These are phyloP conservation scores for Amblyopsis rosae DNA, from an alignment of 2,113 vertebrate genomes.

Conservation along the genomic window DNA sequence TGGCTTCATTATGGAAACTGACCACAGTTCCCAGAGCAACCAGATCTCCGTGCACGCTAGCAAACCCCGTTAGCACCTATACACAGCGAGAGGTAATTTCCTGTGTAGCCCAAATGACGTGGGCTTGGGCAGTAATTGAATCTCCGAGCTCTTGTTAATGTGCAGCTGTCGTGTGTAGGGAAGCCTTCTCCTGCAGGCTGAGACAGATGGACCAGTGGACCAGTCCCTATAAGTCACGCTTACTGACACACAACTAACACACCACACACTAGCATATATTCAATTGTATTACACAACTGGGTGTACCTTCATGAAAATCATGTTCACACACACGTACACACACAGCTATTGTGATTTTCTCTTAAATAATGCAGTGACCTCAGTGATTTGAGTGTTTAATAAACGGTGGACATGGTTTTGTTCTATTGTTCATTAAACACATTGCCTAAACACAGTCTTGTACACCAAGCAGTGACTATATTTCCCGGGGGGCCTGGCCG, in stretches of 20 bases:
- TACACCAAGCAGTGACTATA: not conserved
- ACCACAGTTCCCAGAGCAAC: not conserved
- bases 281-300: too few species aligned
- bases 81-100: conserved; percentile 61
- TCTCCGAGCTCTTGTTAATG: conserved; percentile 75
- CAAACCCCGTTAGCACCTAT: conserved; percentile 58
- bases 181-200: conserved; percentile 80
- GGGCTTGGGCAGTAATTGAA: conserved; percentile 72
- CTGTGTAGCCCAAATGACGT: conserved; percentile 58
- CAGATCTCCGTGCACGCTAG: not conserved
- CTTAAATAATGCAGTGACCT: too few species aligned
- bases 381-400: too few species aligned
- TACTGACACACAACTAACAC: too few species aligned
- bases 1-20: not conserved
- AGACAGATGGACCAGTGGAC: conserved; percentile 57
- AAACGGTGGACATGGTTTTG: too few species aligned
- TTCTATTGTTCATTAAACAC: not conserved
- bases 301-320: too few species aligned
- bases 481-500: conserved; percentile 18
- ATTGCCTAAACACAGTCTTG: not conserved
- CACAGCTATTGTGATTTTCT: too few species aligned
- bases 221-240: not conserved
- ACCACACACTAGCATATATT: too few species aligned
- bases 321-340: too few species aligned
- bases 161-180: conserved; percentile 74